A percentile compares a stretch with the other conserved stretches of the same genome.
phyloP scores from a whole-genome alignment of 53 echinoderm and acorn worm genomes.

The Paracentrotus lividus region DNA sequence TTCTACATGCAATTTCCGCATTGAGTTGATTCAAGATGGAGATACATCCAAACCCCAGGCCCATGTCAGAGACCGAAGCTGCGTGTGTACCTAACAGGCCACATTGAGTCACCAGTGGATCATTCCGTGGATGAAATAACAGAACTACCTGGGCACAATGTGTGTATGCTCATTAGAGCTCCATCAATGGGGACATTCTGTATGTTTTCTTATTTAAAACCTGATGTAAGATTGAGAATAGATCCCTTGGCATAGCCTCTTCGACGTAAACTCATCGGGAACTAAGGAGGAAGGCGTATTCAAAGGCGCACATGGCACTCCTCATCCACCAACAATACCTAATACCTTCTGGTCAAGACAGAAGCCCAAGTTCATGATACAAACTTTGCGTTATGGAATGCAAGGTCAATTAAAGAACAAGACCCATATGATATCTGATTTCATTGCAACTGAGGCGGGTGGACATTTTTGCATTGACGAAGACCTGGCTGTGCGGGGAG shows the following conservation, averaged over 20 bases:
- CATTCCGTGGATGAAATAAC: too few relatives aligned
- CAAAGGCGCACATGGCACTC: background rate
- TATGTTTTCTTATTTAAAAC: background rate
- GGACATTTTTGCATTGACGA: background rate
- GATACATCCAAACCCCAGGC: too few relatives aligned
- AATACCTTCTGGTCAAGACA: too few relatives aligned
- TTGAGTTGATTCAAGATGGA: too few relatives aligned
- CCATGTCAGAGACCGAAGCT: too few relatives aligned
- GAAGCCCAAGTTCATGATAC: background rate
- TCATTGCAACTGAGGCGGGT: background rate
- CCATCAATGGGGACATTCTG: too few relatives aligned
- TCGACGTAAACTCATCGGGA: background rate
- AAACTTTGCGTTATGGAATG: background rate
- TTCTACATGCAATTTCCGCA: too few relatives aligned
- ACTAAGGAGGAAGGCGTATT: background rate
- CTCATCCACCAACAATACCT: background rate
- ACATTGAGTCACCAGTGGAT: too few relatives aligned
- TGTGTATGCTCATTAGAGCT: too few relatives aligned
- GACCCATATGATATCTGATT: background rate
- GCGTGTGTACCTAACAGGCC: too few relatives aligned
- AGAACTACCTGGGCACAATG: too few relatives aligned
- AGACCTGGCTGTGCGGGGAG: constrained; percentile 2
- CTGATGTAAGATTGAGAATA: background rate
- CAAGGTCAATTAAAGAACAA: constrained; percentile 15
- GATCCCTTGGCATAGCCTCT: background rate